Conservation (phyloP, 2,113 vertebrate species). For the Pantherophis guttatus region DNA sequence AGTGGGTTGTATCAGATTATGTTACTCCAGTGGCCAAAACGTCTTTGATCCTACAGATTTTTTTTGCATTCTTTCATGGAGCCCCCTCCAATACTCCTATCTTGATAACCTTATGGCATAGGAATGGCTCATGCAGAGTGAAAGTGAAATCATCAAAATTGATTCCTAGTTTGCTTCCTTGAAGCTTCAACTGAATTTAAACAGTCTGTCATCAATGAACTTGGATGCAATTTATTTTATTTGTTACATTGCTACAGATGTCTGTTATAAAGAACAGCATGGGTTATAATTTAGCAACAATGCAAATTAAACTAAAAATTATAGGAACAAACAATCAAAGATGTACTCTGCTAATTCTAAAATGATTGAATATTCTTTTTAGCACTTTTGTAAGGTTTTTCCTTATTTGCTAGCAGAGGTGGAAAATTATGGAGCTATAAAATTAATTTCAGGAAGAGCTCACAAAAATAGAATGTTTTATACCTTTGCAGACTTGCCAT, state of each 20-base stretch:
- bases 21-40: neutral
- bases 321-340: neutral
- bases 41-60: neutral
- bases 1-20: neutral
- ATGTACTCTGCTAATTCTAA: neutral
- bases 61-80: neutral
- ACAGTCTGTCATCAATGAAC: neutral
- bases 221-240: neutral
- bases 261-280: neutral
- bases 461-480: neutral
- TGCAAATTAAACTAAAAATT: neutral
- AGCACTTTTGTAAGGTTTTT: neutral
- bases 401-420: neutral
- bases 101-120: neutral
- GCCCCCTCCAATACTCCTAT: neutral
- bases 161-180: neutral
- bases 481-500: neutral
- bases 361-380: neutral
- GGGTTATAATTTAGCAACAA: neutral
- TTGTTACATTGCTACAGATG: neutral
- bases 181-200: neutral
- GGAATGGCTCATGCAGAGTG: neutral
- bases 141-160: neutral
- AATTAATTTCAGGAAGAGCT: neutral
- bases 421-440: constrained; percentile 55